Conservation (phyloP, 2,113 vertebrate genomes). For the Eidolon helvum region DNA sequence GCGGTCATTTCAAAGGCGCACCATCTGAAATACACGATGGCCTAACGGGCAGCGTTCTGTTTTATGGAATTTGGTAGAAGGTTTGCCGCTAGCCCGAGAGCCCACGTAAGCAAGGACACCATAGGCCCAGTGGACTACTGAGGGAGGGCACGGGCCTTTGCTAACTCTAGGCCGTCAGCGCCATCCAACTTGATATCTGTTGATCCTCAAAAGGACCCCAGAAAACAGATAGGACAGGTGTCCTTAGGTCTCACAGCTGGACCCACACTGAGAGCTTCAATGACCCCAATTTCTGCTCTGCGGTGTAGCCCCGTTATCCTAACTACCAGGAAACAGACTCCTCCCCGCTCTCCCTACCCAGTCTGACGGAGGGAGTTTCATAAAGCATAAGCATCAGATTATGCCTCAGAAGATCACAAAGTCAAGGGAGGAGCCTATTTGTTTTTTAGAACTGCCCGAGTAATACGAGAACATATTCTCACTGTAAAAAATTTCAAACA, state of each 20-base stretch:
- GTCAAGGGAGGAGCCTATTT: too few relatives aligned
- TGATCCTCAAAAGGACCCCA: neutral
- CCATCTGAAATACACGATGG: neutral
- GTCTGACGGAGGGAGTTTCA: too few relatives aligned
- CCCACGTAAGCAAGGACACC: neutral
- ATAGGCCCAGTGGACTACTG: fast-evolving
- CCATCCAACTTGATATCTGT: neutral
- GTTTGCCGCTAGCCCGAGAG: neutral
- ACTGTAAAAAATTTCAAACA: neutral
- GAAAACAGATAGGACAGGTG: neutral
- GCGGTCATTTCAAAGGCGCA: neutral
- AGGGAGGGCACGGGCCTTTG: neutral
- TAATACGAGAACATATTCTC: neutral
- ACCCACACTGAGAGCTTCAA: neutral
- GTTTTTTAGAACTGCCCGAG: neutral
- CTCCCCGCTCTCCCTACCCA: neutral
- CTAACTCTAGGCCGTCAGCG: neutral
- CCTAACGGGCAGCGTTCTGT: neutral
- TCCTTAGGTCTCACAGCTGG: neutral
- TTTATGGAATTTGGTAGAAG: neutral
- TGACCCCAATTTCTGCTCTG: too few relatives aligned
- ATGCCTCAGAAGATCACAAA: neutral
- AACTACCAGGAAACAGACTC: neutral
- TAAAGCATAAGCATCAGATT: neutral
- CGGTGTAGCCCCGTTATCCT: fast-evolving